A percentile compares a stretch with the other conserved stretches of the same genome.
Evolutionary conservation across 2,888 invertebrate species (phyloP).

Genomic region (Agrotis ipsilon): DNA sequence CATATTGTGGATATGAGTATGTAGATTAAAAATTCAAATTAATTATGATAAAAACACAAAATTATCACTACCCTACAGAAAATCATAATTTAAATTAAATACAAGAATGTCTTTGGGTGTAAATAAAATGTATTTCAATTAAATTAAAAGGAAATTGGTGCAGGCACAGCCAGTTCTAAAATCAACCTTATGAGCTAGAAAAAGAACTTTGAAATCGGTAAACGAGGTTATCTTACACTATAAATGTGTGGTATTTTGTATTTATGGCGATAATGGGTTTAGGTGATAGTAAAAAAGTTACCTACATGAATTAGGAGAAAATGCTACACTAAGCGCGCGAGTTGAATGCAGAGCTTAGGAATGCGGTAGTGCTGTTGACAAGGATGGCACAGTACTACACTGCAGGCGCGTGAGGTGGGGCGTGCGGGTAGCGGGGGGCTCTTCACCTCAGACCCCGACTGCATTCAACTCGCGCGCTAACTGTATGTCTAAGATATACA

Average conservation of each 20-base stretch:
- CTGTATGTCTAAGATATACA: no score
- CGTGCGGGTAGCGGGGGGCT: no score
- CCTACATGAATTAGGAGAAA: no score
- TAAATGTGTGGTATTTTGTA: conserved; percentile 8
- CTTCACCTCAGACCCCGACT: no score
- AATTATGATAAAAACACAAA: background rate
- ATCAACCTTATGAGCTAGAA: conserved; percentile 35
- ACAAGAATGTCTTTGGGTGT: conserved; percentile 36
- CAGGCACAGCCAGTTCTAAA: conserved; percentile 53
- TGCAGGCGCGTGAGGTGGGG: no score
- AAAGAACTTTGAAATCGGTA: conserved; percentile 6
- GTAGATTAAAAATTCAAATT: background rate
- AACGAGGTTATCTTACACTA: background rate
- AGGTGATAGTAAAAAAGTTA: no score
- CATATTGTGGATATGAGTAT: background rate
- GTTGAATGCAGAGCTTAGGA: no score
- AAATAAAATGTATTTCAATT: conserved; percentile 6
- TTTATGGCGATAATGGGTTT: background rate
- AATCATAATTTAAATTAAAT: conserved; percentile 6
- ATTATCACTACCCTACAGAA: conserved; percentile 7
- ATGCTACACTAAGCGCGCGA: no score
- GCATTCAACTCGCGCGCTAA: no score
- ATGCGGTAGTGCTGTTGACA: no score
- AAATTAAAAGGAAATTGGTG: conserved; percentile 49
- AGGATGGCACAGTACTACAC: no score